Percentiles rank a stretch among this genome's conserved stretches.
Evolutionary conservation across 2,888 invertebrate genomes (phyloP).

Genomic region (Epinotia brunnichana): DNA sequence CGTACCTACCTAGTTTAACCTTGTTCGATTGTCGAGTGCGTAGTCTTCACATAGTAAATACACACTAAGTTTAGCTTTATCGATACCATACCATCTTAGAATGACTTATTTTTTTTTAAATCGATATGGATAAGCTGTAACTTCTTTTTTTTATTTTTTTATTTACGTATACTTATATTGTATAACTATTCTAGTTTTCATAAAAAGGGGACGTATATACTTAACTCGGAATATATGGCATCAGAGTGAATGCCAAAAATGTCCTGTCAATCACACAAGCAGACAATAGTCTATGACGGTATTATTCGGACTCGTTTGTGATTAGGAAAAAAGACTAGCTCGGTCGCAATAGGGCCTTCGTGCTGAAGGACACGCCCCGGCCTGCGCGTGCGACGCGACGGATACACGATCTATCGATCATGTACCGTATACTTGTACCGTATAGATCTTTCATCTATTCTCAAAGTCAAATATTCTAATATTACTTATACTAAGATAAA

Average conservation of each 20-base stretch:
- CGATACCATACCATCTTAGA: neutral
- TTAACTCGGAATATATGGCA: neutral
- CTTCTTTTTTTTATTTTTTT: no score
- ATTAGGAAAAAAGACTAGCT: slow-evolving; percentile 22
- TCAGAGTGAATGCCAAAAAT: neutral
- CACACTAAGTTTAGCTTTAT: no score
- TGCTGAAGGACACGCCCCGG: neutral
- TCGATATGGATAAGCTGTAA: neutral
- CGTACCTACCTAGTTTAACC: no score
- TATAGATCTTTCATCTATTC: no score
- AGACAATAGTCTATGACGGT: slow-evolving; percentile 1
- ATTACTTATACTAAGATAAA: no score
- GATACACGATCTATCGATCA: neutral
- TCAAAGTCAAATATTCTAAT: no score
- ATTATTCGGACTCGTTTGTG: slow-evolving; percentile 10
- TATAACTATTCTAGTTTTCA: no score
- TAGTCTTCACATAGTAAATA: neutral
- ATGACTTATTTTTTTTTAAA: neutral
- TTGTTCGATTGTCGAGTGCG: neutral
- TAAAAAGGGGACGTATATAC: no score
- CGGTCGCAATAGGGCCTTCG: slow-evolving; percentile 4
- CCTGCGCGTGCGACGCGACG: neutral
- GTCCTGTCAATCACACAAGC: slow-evolving; percentile 7
- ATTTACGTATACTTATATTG: no score
- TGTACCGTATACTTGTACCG: neutral